phyloP scores from a whole-genome alignment of 2,888 invertebrate genomes.

The Crematogaster levior region DNA sequence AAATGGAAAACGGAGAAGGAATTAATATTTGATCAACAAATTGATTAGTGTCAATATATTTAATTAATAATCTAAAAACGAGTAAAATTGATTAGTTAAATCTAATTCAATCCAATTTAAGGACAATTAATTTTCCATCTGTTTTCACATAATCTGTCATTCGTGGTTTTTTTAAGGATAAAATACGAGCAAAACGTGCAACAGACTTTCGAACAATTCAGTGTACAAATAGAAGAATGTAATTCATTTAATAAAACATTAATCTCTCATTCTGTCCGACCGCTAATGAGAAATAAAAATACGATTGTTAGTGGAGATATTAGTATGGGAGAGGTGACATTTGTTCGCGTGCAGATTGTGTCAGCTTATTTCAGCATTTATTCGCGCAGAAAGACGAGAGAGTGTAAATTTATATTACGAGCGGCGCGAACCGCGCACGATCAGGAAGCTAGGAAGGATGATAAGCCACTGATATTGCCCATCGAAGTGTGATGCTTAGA shows the following conservation, averaged over 20 bases:
- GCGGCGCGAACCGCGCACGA: constrained; percentile 29
- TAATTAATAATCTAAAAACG: background rate
- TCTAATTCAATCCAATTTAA: background rate
- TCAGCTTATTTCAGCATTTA: constrained; percentile 49
- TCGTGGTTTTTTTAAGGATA: background rate
- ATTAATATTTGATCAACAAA: constrained; percentile 8
- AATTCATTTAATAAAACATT: background rate
- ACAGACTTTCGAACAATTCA: background rate
- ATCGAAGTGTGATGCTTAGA: constrained; percentile 81
- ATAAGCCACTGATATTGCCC: constrained; percentile 82
- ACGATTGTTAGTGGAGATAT: background rate
- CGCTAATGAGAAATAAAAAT: background rate
- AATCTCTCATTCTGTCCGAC: background rate
- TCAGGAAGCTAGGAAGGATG: constrained; percentile 71
- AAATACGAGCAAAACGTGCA: background rate
- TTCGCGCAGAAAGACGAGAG: constrained; percentile 39
- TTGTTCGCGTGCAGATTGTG: constrained; percentile 16
- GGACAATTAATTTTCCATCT: background rate
- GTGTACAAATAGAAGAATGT: background rate
- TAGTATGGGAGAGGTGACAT: background rate
- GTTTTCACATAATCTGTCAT: background rate
- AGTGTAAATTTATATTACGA: constrained; percentile 71
- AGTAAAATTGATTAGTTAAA: background rate
- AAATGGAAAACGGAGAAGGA: background rate
- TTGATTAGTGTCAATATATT: background rate